Base-by-base conservation (phyloP, 1,140 invertebrate species). In the Chironomus striatipennis region DNA sequence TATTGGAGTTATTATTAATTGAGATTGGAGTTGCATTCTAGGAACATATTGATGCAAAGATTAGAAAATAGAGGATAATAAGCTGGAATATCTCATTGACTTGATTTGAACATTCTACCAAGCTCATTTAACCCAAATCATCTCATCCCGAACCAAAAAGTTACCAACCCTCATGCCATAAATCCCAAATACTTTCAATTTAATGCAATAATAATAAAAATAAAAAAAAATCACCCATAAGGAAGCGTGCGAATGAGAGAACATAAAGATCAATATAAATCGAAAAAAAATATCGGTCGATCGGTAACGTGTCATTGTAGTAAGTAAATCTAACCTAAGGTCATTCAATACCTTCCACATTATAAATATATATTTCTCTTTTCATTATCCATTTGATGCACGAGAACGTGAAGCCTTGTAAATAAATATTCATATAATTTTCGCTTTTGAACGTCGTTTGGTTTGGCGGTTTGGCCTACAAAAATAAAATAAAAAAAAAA, bases 401-500 rank as follows among this genome's bases (percentile, higher is more conserved):
- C 47, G 47, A 57, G 47, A 57, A 57, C 47, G 12, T 57, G 47
- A 57, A 57, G n/a, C 47, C 47, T 57, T 57, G 47, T 57, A 57
- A 57, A n/a, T 57, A 15, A 12, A 57, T n/a, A 57, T 15, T 57
- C 47, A 57, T n/a, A 57, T n/a, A 57, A 57, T n/a, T 57, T 47
- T n/a, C n/a, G n/a, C 47, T 57, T 57, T n/a, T n/a, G 12, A 5
- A 57, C 47, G 47, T 34, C 24, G 24, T 34, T 34, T 34, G 24
- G 24, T 34, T 34, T 34, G 24, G 24, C 47, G 47, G 12, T 57
- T n/a, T 57, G 47, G 47, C 47, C 47, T 57, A 57, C 47, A 57
- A 57, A 57, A 57, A 12, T 12, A 47, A 47, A 47, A 15, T 47
- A 47, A 47, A 47, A 8, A 12, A 47, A 47, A 47, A 12, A 47